Percentiles rank a stretch among this genome's conserved stretches.
Evolutionary conservation across 1,140 invertebrate species (phyloP).

Genomic region (Brachionus plicatilis): DNA sequence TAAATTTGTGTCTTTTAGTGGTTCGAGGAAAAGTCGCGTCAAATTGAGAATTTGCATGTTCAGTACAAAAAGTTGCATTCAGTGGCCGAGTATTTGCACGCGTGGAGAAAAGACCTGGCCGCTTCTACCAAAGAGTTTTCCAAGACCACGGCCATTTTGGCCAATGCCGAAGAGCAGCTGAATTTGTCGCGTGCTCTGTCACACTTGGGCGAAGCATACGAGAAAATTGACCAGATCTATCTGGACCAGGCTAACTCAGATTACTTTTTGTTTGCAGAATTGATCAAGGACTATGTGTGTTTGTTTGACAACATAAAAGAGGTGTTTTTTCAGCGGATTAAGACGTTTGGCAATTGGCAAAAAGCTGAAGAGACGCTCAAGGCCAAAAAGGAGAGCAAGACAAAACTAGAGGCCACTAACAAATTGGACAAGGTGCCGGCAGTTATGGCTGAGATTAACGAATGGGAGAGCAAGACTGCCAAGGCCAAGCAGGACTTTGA

Average conservation of each 20-base stretch:
- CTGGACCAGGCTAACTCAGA: constrained; percentile 89
- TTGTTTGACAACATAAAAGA: constrained; percentile 88
- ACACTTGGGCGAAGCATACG: constrained; percentile 84
- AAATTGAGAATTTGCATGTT: constrained; percentile 83
- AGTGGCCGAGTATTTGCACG: constrained; percentile 79
- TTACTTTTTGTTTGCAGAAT: constrained; percentile 83
- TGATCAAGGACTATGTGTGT: constrained; percentile 88
- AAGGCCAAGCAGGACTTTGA: constrained; percentile 92
- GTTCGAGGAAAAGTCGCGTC: constrained; percentile 91
- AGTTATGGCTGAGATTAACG: neutral
- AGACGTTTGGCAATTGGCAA: constrained; percentile 95
- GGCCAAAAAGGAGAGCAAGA: constrained; percentile 88
- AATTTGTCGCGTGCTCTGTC: constrained; percentile 81
- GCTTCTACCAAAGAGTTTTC: constrained; percentile 71
- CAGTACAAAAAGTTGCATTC: constrained; percentile 79
- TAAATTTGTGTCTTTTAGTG: constrained; percentile 65
- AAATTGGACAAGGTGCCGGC: constrained; percentile 22
- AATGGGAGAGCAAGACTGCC: constrained; percentile 90
- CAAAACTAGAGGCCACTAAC: constrained; percentile 74
- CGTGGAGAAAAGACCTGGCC: constrained; percentile 66
- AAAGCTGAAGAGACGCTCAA: constrained; percentile 86
- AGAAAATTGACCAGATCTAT: constrained; percentile 79
- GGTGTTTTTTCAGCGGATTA: constrained; percentile 94
- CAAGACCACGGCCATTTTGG: constrained; percentile 81
- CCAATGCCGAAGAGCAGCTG: constrained; percentile 89